These are phyloP conservation scores for Bufotes viridis DNA, from an alignment of 2,797 vertebrate genomes.

Conservation along the genomic window DNA sequence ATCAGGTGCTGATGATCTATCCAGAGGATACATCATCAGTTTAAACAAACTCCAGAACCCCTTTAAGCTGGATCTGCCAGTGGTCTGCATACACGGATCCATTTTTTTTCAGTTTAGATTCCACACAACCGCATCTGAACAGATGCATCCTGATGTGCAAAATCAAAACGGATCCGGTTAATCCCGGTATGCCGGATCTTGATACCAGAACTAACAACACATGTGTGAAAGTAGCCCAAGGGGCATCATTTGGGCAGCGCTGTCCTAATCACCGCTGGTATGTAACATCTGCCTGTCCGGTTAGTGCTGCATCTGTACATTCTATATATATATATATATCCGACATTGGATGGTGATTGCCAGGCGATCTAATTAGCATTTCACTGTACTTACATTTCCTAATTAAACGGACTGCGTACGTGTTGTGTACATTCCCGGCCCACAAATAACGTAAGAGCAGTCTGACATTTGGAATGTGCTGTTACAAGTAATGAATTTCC, in stretches of 20 bases:
- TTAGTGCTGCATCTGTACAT: slow-evolving; percentile 12
- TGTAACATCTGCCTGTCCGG: neutral
- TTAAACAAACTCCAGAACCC: no score
- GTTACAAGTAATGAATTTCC: slow-evolving; percentile 57
- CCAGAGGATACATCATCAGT: no score
- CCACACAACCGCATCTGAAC: no score
- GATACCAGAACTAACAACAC: no score
- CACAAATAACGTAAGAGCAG: slow-evolving; percentile 57
- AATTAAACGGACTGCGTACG: slow-evolving; percentile 35
- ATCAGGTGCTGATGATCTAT: no score
- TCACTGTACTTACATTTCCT: slow-evolving; percentile 60
- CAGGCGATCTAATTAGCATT: slow-evolving; percentile 50
- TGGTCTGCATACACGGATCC: neutral
- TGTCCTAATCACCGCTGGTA: neutral
- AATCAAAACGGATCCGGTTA: no score
- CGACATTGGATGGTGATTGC: slow-evolving; percentile 42
- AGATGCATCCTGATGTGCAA: no score
- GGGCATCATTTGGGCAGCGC: neutral
- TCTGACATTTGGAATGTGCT: slow-evolving; percentile 54
- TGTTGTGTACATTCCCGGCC: slow-evolving; percentile 44
- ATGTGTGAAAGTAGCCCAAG: neutral
- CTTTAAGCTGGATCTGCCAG: neutral
- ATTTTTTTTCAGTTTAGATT: no score
- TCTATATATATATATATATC: slow-evolving; percentile 48
- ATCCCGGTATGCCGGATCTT: no score